Evolutionary conservation across 2,797 vertebrate species (phyloP), one percentile per base, ranked within the genome.

Genomic region (Semotilus atromaculatus): DNA sequence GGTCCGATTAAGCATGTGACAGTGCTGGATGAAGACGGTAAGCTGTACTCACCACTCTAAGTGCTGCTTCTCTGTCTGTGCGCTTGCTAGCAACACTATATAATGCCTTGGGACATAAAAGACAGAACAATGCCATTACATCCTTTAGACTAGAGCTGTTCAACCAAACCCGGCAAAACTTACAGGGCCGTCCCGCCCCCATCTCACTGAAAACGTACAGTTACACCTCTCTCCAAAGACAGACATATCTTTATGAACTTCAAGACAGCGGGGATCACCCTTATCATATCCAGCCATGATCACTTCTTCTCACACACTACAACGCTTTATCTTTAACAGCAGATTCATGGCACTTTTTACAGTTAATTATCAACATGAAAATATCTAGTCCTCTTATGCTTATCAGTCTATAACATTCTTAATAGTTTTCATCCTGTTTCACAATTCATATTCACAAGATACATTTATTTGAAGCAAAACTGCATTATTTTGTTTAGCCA

Each of bases 101-200:
- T 96, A 97, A 97, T 97, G 96, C 96, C 97, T 98, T 96, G 92
- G 95, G 94, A 97, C 94, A 96, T 92, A 96, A 96, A 96, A 97
- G 85, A 97, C 93, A 96, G 95, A 93, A 96, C 88, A 91, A 91
- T 87, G 84, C 90, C 91, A 91, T 93, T 92, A 93, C 90, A 90
- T 90, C 90, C 83, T 91, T 88, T 66, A 90, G 71, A 81, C 85
- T 89, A 75, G 73, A 80, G 81, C 75, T 79, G 80, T 83, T 78
- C 21, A 80, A 40, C 29, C 76, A 88, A 83, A 84, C 73, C 53
- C 76, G 68, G 77, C 85, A 82, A 80, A 86, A 84, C 40, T 77
- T 62, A 86, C 9, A 80, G 53, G 82, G 85, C 62, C 60, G 26
- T 7, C 58, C 67, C 62, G 84, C 68, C 62, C 51, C 71, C 31